Evolutionary conservation across 2,797 vertebrate genomes (phyloP).

Genomic region (Acridotheres tristis): DNA sequence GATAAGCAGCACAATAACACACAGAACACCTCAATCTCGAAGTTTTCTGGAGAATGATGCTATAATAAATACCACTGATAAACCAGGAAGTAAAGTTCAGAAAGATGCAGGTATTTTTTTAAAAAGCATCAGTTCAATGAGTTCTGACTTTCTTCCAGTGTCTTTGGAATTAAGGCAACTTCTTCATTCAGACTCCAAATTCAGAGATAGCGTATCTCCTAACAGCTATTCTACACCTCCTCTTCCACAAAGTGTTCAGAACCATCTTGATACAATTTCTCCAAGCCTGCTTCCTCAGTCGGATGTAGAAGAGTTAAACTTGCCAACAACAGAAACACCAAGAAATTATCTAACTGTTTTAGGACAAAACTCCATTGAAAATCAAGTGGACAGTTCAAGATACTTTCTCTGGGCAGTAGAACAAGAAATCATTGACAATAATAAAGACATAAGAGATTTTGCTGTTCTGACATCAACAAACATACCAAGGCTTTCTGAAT

Average conservation of each 20-base stretch:
- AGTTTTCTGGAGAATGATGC: background rate
- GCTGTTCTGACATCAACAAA: background rate
- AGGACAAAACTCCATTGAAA: background rate
- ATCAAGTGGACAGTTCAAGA: background rate
- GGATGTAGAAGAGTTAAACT: background rate
- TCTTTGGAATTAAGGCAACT: conserved; percentile 8
- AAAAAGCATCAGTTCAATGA: background rate
- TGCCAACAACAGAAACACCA: background rate
- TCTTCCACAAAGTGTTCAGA: conserved; percentile 23
- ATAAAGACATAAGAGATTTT: background rate
- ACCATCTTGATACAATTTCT: background rate
- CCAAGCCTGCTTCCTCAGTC: background rate
- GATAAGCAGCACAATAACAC: background rate
- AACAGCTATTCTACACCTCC: background rate
- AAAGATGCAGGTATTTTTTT: background rate
- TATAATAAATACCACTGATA: background rate
- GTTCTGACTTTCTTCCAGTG: background rate
- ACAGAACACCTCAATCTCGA: background rate
- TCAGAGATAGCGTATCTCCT: background rate
- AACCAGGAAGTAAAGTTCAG: background rate
- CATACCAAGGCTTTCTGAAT: background rate
- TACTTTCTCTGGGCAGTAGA: background rate
- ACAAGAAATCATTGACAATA: background rate
- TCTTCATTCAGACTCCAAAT: background rate
- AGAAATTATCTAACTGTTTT: background rate